Evolutionary conservation across 2,797 vertebrate genomes (phyloP).

Genomic region (Yasuhikotakia modesta): DNA sequence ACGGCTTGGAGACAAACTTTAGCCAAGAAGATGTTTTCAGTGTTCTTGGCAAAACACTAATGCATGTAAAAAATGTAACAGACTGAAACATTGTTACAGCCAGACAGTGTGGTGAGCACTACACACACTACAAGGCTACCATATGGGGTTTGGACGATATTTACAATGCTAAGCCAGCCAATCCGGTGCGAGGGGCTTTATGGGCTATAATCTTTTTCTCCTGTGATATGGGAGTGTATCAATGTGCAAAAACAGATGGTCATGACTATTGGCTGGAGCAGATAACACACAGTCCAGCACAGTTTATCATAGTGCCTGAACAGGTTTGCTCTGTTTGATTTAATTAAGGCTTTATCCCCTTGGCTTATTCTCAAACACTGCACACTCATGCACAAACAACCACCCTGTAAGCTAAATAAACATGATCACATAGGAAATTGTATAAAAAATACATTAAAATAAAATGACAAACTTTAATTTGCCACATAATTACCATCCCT

Average conservation of each 20-base stretch:
- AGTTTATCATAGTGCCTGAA: conserved; percentile 79
- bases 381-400: conserved; percentile 35
- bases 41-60: conserved; percentile 22
- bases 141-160: conserved; percentile 65
- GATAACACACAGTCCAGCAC: conserved; percentile 77
- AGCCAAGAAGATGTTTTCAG: background rate
- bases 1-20: background rate
- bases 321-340: conserved; percentile 81
- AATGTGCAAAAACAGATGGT: conserved; percentile 80
- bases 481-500: background rate
- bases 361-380: conserved; percentile 68
- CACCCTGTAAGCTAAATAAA: conserved; percentile 49
- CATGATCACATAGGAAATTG: conserved; percentile 45
- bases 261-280: conserved; percentile 75
- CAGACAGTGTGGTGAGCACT: conserved; percentile 47
- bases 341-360: conserved; percentile 81
- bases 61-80: conserved; percentile 14
- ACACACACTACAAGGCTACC: conserved; percentile 51
- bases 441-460: conserved; percentile 42
- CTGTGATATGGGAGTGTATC: conserved; percentile 78
- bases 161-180: conserved; percentile 67
- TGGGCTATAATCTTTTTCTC: conserved; percentile 78
- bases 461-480: conserved; percentile 46
- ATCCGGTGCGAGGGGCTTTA: conserved; percentile 67
- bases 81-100: conserved; percentile 45